Conservation (phyloP, 2,113 vertebrate species). For the Theristicus caerulescens region DNA sequence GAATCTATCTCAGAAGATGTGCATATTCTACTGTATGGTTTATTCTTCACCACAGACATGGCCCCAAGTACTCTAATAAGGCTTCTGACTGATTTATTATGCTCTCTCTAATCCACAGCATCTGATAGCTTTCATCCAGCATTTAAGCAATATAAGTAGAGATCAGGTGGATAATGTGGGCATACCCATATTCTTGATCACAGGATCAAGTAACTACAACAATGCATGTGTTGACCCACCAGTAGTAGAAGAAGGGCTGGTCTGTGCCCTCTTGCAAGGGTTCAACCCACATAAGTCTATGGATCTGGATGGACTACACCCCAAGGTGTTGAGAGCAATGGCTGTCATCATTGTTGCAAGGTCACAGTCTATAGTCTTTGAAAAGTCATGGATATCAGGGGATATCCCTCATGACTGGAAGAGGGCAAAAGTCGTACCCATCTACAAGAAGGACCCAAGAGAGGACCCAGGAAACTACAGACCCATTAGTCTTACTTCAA, state of each 20-base stretch:
- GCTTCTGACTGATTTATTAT: neutral
- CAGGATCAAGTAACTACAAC: neutral
- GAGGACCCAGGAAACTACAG: neutral
- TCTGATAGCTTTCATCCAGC: neutral
- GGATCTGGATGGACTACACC: neutral
- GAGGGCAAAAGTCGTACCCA: neutral
- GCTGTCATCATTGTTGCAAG: neutral
- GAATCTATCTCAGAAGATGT: neutral
- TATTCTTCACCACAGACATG: fast-evolving
- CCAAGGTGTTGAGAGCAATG: neutral
- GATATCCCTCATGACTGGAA: neutral
- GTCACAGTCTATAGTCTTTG: neutral
- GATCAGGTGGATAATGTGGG: neutral
- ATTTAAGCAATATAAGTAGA: neutral
- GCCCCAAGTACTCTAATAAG: neutral
- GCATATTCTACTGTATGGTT: neutral
- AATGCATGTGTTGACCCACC: too few species aligned
- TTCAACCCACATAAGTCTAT: neutral
- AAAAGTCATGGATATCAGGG: neutral
- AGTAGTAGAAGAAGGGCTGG: neutral
- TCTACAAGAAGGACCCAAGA: neutral
- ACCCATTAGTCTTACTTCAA: neutral
- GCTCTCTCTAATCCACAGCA: neutral
- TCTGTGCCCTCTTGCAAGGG: neutral
- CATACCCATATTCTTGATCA: neutral